Evolutionary conservation across 2,797 vertebrate genomes (phyloP).

Genomic region (Microchirus variegatus): DNA sequence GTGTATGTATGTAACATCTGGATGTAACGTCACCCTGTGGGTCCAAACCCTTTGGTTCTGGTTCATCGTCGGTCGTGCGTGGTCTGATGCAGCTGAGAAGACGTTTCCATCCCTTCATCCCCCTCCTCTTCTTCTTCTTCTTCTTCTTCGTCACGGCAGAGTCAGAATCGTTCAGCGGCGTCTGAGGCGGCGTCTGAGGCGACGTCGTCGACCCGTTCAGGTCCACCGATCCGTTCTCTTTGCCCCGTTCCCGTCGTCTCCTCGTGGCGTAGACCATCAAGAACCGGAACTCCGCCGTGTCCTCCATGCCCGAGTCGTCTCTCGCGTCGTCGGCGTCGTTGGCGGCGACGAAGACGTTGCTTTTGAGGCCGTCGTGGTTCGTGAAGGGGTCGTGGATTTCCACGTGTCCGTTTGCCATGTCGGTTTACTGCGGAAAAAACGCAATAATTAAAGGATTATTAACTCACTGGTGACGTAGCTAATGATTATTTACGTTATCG

Average conservation of each 20-base stretch:
- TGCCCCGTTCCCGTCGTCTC: constrained; percentile 51
- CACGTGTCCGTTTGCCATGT: constrained; percentile 64
- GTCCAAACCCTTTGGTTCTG: accelerated
- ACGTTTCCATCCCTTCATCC: constrained; percentile 2
- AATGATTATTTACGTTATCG: too few relatives aligned
- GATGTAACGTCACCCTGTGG: accelerated
- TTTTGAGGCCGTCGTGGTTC: neutral
- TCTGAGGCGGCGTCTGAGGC: neutral
- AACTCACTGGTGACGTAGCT: too few relatives aligned
- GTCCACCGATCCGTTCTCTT: neutral
- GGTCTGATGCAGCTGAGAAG: constrained; percentile 44
- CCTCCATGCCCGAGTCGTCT: constrained; percentile 18
- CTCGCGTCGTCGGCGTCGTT: neutral
- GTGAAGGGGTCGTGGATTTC: constrained; percentile 38
- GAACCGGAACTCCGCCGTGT: constrained; percentile 78
- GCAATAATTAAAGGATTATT: neutral
- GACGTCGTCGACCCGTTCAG: accelerated
- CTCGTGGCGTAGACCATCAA: constrained; percentile 79
- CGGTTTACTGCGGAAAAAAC: constrained; percentile 18
- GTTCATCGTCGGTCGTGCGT: accelerated
- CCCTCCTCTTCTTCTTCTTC: constrained; percentile 10
- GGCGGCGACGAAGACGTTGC: neutral
- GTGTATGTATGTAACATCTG: accelerated
- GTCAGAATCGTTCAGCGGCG: accelerated
- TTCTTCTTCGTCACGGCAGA: neutral